phyloP scores from a whole-genome alignment of 1,140 invertebrate species.

The Drosophila novamexicana region DNA sequence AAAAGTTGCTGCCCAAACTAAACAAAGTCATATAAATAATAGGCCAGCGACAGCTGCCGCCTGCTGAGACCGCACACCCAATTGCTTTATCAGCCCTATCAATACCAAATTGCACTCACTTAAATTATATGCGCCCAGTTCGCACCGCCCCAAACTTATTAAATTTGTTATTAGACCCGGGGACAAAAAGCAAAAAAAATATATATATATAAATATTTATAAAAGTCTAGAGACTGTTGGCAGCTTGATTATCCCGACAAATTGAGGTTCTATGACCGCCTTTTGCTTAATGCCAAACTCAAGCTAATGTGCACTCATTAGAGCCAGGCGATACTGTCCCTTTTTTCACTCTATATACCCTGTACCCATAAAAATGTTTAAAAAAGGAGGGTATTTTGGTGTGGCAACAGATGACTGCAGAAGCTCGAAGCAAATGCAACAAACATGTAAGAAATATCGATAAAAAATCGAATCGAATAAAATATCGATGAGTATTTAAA shows the following conservation, averaged over 20 bases:
- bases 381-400: not conserved
- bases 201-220: not conserved
- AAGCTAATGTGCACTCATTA: slow-evolving; percentile 75
- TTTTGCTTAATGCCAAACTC: slow-evolving; percentile 34
- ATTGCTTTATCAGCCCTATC: slow-evolving; percentile 62
- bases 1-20: slow-evolving; percentile 36
- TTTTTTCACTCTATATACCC: slow-evolving; percentile 27
- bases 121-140: slow-evolving; percentile 50
- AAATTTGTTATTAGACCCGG: slow-evolving; percentile 29
- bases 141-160: slow-evolving; percentile 13
- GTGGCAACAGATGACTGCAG: not conserved
- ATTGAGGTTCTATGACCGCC: slow-evolving; percentile 52
- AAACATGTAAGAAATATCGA: too few relatives aligned
- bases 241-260: slow-evolving; percentile 67
- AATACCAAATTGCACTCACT: slow-evolving; percentile 75
- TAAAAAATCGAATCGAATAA: too few relatives aligned
- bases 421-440: too few relatives aligned
- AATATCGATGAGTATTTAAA: too few relatives aligned
- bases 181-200: not conserved
- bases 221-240: slow-evolving; percentile 21
- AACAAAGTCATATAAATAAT: slow-evolving; percentile 54
- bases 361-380: not conserved
- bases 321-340: slow-evolving; percentile 35
- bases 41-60: slow-evolving; percentile 62
- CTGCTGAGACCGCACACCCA: slow-evolving; percentile 15